These are phyloP conservation scores for Ceryle rudis DNA, from an alignment of 2,797 vertebrate species.

Conservation along the genomic window DNA sequence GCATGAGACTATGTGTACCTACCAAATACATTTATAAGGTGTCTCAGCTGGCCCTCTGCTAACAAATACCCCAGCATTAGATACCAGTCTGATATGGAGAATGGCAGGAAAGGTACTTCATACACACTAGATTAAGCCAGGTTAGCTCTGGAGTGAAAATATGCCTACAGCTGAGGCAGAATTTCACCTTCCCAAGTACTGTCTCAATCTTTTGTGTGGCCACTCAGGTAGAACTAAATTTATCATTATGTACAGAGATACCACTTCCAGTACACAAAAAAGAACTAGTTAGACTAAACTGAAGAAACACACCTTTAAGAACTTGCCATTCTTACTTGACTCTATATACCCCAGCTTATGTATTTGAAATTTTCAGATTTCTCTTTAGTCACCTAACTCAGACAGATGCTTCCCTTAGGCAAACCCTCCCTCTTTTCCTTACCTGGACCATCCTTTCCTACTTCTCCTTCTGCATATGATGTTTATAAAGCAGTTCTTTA, in stretches of 20 bases:
- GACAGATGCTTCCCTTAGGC: not conserved
- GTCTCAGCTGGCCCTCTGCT: not conserved
- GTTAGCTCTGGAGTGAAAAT: not conserved
- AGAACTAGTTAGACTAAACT: not conserved
- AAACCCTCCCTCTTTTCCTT: not conserved
- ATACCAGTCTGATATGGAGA: not conserved
- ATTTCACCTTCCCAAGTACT: not conserved
- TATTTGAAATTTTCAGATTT: not conserved
- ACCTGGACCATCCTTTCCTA: not conserved
- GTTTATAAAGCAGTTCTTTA: not conserved
- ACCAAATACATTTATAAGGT: not conserved
- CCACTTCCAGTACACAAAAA: not conserved
- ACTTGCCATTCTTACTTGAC: not conserved
- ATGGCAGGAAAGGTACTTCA: not conserved
- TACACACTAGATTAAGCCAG: not conserved
- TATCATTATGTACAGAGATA: not conserved
- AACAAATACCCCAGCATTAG: not conserved
- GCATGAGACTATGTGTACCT: not conserved
- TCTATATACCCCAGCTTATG: not conserved
- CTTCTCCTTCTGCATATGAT: not conserved
- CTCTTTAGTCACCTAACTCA: not conserved
- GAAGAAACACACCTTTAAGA: not conserved
- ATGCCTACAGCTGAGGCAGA: not conserved
- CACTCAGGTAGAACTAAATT: not conserved
- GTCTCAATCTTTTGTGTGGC: not conserved